phyloP scores from a whole-genome alignment of 2,888 invertebrate genomes.

The Harpalus rubripes region DNA sequence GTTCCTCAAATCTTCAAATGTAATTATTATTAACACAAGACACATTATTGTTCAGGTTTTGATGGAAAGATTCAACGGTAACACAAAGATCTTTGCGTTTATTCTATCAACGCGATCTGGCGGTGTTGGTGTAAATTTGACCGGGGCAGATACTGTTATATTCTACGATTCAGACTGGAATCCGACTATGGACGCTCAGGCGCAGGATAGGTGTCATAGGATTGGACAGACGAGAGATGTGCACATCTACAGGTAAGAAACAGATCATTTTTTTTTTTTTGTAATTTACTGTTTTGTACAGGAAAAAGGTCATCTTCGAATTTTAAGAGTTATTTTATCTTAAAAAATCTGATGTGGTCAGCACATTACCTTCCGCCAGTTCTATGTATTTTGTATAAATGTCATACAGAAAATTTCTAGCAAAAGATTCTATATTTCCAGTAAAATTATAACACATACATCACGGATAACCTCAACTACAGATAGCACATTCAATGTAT shows the following conservation, averaged over 20 bases:
- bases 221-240: slow-evolving; percentile 99
- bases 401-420: too few species aligned
- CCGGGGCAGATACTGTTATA: slow-evolving; percentile 99
- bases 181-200: slow-evolving; percentile 99
- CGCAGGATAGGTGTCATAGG: slow-evolving; percentile 97
- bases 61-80: slow-evolving; percentile 98
- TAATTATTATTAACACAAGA: background rate
- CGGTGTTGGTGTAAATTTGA: slow-evolving; percentile 98
- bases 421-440: too few species aligned
- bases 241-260: slow-evolving; percentile 89
- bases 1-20: background rate
- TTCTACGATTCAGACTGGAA: slow-evolving; percentile 99
- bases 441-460: too few species aligned
- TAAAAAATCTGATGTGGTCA: too few species aligned
- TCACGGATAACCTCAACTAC: too few species aligned
- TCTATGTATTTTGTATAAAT: too few species aligned
- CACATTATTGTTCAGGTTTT: slow-evolving; percentile 80
- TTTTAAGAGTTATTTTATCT: too few species aligned
- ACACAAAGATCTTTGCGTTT: slow-evolving; percentile 96
- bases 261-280: too few species aligned
- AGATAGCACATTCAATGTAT: too few species aligned
- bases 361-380: too few species aligned
- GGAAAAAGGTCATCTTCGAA: too few species aligned
- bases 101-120: slow-evolving; percentile 98
- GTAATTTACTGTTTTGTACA: too few species aligned